Evolutionary conservation across 1,140 invertebrate genomes (phyloP), one percentile per base, ranked within the genome.

Genomic region (Brachionus calyciflorus): DNA sequence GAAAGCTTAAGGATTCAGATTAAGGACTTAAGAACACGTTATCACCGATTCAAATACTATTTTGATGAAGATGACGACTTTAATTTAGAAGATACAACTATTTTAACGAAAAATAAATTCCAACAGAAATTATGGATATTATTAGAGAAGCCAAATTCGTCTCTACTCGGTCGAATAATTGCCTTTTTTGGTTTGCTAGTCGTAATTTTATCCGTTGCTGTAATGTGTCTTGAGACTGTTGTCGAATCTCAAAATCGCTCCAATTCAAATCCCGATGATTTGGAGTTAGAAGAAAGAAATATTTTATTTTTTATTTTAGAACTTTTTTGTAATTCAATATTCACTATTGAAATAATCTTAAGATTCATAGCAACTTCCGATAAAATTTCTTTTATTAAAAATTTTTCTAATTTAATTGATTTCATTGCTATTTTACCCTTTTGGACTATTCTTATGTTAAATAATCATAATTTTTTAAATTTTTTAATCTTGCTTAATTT

Each of bases 381-480:
- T 85, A 89, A 96, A 53, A 96, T 93, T 86, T 96, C 97, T 86
- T 99, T 99, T 84, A 91, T 97, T 78, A 89, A 95, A 76, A 94
- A 91, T 76, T 94, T 98, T 40, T 98, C 99, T 96, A 95, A 92
- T 80, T 91, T 99, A 80, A 98, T 99, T 81, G 97, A 99, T 88
- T 95, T 99, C 79, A 95, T 99, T 37, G 97, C 97, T 80, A 99
- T 99, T 81, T 86, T 99, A 82, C 97, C 97, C 9, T 99, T 99
- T 85, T 99, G 99, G 86, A 97, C 99, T 33, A 19, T 51, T 3
- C 17, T 77, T 12, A 14, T 65, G 1, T 6, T 65, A 24, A 65
- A 65, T 9, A 65, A 41, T 24, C 37, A 65, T 3, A 60, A n/a
- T 33, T 37, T 60, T 60, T 19, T 60, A 30, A 33, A 21, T 24